Evolutionary conservation across 2,888 invertebrate genomes (phyloP).

Genomic region (Timema cristinae): DNA sequence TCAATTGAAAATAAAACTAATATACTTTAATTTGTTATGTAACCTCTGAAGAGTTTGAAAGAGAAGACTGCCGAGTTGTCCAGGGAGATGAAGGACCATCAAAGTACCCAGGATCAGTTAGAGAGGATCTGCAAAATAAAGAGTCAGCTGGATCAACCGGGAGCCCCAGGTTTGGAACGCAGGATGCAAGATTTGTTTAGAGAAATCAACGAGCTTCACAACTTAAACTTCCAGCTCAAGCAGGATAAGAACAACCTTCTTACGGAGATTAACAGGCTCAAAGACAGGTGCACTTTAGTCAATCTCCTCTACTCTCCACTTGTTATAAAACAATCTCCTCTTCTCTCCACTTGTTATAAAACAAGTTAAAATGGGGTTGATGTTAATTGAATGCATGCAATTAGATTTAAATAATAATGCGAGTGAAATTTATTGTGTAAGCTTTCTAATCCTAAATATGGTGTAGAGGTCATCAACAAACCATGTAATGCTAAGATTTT

Average conservation of each 20-base stretch:
- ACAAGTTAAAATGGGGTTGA: too few relatives aligned
- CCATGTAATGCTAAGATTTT: too few relatives aligned
- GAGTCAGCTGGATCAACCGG: constrained; percentile 5
- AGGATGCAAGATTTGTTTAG: constrained; percentile 15
- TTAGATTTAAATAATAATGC: too few relatives aligned
- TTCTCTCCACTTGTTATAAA: too few relatives aligned
- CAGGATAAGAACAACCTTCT: constrained; percentile 18
- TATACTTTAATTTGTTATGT: not conserved
- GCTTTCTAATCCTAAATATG: too few relatives aligned
- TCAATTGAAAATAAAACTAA: not conserved
- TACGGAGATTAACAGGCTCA: constrained; percentile 15
- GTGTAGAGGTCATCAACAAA: too few relatives aligned
- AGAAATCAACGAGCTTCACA: constrained; percentile 16
- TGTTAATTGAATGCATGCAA: too few relatives aligned
- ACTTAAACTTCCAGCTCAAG: constrained; percentile 17
- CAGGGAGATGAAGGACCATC: constrained; percentile 6
- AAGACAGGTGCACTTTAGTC: constrained; percentile 12
- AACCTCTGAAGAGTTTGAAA: constrained; percentile 15
- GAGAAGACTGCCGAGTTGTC: constrained; percentile 14
- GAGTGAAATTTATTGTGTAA: too few relatives aligned
- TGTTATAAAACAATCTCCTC: too few relatives aligned
- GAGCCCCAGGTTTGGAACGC: constrained; percentile 5
- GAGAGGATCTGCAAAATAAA: constrained; percentile 5
- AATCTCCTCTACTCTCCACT: too few relatives aligned
- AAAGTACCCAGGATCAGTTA: constrained; percentile 15